A percentile compares a stretch with the other conserved stretches of the same genome.
Evolutionary conservation across 30 jellyfish, hydroid and myxozoan species (phyloP).

Genomic region (Catostylus mosaicus): DNA sequence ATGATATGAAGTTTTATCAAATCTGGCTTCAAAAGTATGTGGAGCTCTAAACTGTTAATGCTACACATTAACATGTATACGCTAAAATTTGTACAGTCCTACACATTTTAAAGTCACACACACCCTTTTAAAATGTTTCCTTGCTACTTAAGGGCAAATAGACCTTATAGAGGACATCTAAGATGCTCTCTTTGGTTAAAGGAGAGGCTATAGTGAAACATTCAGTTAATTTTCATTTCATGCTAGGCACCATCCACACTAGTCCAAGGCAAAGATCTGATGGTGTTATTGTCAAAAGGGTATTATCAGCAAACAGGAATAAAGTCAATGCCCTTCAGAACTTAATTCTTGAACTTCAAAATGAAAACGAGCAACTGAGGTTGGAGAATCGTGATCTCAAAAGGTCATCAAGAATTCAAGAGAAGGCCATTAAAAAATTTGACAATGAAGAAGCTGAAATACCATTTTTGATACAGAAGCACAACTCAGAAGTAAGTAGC

Average conservation of each 20-base stretch:
- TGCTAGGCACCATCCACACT: background rate
- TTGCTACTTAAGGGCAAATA: no score
- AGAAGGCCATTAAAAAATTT: conserved; percentile 69
- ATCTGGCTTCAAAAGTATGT: no score
- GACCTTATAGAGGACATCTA: no score
- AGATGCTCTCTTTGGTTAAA: no score
- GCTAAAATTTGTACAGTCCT: no score
- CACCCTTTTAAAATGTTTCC: no score
- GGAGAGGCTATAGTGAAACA: no score
- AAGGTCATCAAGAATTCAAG: conserved; percentile 85
- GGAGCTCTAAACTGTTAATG: no score
- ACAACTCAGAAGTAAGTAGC: conserved; percentile 62
- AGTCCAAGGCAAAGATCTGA: conserved; percentile 32
- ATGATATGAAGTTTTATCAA: no score
- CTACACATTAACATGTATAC: no score
- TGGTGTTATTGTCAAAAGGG: conserved; percentile 75
- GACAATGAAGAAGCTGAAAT: conserved; percentile 96
- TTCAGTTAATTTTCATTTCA: background rate
- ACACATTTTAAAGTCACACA: no score
- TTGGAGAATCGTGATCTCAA: conserved; percentile 87
- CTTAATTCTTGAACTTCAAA: conserved; percentile 76
- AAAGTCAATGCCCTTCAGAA: conserved; percentile 82
- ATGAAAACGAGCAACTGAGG: conserved; percentile 69
- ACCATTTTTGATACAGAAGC: conserved; percentile 83
- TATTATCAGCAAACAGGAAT: conserved; percentile 89